A percentile compares a stretch with the other conserved stretches of the same genome.
Conservation (phyloP, 2,797 vertebrate species). For the Pagetopsis macropterus region DNA sequence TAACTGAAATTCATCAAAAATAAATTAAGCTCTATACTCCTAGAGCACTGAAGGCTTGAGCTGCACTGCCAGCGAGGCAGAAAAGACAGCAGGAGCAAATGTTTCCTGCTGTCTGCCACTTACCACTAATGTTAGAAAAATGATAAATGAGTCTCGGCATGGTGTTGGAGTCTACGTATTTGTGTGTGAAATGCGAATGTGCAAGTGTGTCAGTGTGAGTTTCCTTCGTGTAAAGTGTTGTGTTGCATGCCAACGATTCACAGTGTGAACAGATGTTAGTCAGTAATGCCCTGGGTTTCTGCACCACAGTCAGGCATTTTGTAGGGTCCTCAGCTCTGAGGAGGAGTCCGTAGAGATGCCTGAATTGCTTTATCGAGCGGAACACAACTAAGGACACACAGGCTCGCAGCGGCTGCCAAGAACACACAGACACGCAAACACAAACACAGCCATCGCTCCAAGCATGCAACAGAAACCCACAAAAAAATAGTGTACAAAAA, state of each 20-base stretch:
- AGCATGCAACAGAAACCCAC: conserved; percentile 48
- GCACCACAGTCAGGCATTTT: conserved; percentile 58
- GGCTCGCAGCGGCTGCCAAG: conserved; percentile 53
- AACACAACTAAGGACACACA: conserved; percentile 67
- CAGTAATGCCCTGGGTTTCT: conserved; percentile 66
- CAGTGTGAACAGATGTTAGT: conserved; percentile 82
- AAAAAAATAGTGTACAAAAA: conserved; percentile 23
- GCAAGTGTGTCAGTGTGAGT: conserved; percentile 44
- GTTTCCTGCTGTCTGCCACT: conserved; percentile 71
- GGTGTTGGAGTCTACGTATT: conserved; percentile 46
- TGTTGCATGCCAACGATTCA: conserved; percentile 72
- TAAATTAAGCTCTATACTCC: conserved; percentile 12
- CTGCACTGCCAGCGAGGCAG: conserved; percentile 52
- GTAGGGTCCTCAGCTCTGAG: conserved; percentile 67
- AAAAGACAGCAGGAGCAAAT: conserved; percentile 64
- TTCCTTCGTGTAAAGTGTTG: conserved; percentile 59
- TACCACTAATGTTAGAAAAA: conserved; percentile 76
- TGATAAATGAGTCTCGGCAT: conserved; percentile 70
- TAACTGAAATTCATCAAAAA: conserved; percentile 40
- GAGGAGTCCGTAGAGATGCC: conserved; percentile 69
- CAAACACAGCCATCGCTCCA: conserved; percentile 35
- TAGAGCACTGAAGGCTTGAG: conserved; percentile 34
- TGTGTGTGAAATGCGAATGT: conserved; percentile 43
- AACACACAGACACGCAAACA: conserved; percentile 48
- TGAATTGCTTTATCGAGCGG: conserved; percentile 72